Evolutionary conservation across 37 sponge, comb jelly and placozoan species (phyloP).

Genomic region (Spongilla lacustris): DNA sequence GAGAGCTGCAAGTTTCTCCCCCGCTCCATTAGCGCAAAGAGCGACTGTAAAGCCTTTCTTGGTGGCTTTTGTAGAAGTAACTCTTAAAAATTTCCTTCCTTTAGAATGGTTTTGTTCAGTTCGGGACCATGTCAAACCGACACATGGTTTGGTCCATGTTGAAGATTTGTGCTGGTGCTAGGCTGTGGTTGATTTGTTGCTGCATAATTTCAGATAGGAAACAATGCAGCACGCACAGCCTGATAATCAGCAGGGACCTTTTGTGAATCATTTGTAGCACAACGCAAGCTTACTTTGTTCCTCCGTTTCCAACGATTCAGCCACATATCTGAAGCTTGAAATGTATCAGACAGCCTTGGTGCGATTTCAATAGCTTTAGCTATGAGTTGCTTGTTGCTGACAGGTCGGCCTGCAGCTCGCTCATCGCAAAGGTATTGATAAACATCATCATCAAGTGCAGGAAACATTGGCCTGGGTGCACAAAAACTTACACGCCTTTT

Average conservation of each 20-base stretch:
- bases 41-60: slow-evolving; percentile 54
- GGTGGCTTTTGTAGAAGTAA: slow-evolving; percentile 4
- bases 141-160: slow-evolving; percentile 53
- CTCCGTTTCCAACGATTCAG: slow-evolving; percentile 20
- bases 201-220: not conserved
- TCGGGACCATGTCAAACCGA: slow-evolving; percentile 30
- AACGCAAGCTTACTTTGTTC: not conserved
- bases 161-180: not conserved
- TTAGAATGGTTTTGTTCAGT: not conserved
- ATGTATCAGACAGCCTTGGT: not conserved
- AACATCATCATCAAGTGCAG: not conserved
- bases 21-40: slow-evolving; percentile 18
- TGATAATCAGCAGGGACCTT: slow-evolving; percentile 30
- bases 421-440: slow-evolving; percentile 24
- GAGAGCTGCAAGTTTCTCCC: slow-evolving; percentile 28
- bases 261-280: slow-evolving; percentile 30
- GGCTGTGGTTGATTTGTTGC: not conserved
- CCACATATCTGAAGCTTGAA: slow-evolving; percentile 24
- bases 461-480: not conserved
- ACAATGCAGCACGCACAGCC: not conserved
- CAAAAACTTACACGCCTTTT: not conserved
- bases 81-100: not conserved
- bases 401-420: slow-evolving; percentile 9
- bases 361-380: slow-evolving; percentile 19
- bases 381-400: slow-evolving; percentile 3